Evolutionary conservation across 2,888 invertebrate species (phyloP).

Genomic region (Troides aeacus): DNA sequence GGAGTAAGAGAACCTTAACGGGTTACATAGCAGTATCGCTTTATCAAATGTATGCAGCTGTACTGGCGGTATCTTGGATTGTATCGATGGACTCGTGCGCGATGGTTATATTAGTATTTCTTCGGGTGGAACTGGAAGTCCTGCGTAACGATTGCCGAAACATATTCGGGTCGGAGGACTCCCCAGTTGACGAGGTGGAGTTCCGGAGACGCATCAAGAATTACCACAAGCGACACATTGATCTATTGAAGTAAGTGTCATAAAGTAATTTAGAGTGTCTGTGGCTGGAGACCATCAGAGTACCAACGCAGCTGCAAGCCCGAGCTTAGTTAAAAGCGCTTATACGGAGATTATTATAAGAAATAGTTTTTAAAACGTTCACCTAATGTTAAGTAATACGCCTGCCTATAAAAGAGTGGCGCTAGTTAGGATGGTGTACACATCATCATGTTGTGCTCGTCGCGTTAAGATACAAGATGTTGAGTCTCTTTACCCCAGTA

Average conservation of each 20-base stretch:
- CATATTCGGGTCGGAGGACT: constrained; percentile 8
- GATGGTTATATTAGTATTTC: constrained; percentile 16
- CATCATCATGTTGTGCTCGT: too few species aligned
- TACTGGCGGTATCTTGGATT: constrained; percentile 8
- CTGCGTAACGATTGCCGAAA: constrained; percentile 13
- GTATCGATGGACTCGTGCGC: constrained; percentile 1
- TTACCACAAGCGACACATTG: constrained; percentile 10
- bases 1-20: not conserved
- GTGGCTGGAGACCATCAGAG: not conserved
- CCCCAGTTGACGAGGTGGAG: not conserved
- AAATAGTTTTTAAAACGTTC: not conserved
- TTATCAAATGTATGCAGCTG: constrained; percentile 1
- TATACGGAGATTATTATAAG: not conserved
- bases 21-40: constrained; percentile 9
- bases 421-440: too few species aligned
- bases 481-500: too few species aligned
- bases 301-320: not conserved
- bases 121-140: constrained; percentile 17
- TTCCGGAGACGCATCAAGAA: not conserved
- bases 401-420: too few species aligned
- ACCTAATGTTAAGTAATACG: too few species aligned
- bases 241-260: constrained; percentile 14
- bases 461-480: too few species aligned
- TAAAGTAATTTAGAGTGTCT: not conserved
- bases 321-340: not conserved